Evolutionary conservation across 2,797 vertebrate species (phyloP).

Genomic region (Hapalemur alaotrensis): DNA sequence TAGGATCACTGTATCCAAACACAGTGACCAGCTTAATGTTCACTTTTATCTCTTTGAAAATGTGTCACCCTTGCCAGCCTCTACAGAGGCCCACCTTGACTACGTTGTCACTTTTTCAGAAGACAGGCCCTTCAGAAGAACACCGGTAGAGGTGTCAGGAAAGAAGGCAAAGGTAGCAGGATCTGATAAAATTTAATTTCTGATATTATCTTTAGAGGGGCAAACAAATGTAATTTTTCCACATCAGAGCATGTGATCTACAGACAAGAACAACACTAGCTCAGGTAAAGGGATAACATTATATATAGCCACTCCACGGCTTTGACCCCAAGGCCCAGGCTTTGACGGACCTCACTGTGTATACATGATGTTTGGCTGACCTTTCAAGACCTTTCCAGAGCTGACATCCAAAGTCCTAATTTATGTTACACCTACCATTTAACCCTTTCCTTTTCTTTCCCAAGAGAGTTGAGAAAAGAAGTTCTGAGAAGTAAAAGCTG

Average conservation of each 20-base stretch:
- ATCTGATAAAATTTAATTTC: constrained; percentile 7
- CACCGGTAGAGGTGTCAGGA: not conserved
- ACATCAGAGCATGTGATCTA: not conserved
- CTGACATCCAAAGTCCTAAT: not conserved
- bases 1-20: not conserved
- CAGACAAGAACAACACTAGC: not conserved
- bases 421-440: not conserved
- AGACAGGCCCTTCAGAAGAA: not conserved
- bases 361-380: not conserved
- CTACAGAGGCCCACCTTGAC: not conserved
- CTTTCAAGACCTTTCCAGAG: not conserved
- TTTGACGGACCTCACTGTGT: not conserved
- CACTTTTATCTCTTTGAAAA: not conserved
- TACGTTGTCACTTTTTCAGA: not conserved
- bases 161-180: not conserved
- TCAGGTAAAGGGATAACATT: not conserved
- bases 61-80: not conserved
- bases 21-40: not conserved
- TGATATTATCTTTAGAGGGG: not conserved
- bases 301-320: not conserved
- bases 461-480: not conserved
- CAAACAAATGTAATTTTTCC: not conserved
- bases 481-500: not conserved
- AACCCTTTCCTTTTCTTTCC: not conserved
- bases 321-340: not conserved